These are phyloP conservation scores for Gymnocypris eckloni DNA, from an alignment of 2,797 vertebrate species.

Conservation along the genomic window DNA sequence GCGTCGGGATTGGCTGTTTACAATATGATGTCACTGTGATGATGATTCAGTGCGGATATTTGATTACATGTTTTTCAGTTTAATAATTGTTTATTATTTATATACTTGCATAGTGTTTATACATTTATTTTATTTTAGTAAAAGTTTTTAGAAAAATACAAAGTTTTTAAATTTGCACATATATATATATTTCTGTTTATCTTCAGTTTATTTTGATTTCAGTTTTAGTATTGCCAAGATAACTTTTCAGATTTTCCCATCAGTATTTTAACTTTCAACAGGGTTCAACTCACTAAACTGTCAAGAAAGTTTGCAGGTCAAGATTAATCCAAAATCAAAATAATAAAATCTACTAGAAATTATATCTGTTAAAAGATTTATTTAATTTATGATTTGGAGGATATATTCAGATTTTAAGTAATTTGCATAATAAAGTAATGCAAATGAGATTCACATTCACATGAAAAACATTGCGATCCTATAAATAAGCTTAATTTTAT, in stretches of 20 bases:
- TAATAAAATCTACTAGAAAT: neutral
- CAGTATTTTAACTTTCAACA: neutral
- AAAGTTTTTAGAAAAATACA: neutral
- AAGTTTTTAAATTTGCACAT: no score
- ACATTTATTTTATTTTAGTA: no score
- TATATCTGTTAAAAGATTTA: no score
- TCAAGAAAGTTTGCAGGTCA: neutral
- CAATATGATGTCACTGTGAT: neutral
- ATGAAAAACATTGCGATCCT: neutral
- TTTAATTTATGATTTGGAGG: no score
- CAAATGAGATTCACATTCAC: neutral
- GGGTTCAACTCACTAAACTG: neutral
- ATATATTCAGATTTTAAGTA: neutral
- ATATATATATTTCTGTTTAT: neutral
- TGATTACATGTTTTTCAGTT: neutral
- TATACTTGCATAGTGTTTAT: neutral
- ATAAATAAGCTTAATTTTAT: neutral
- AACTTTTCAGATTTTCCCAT: neutral
- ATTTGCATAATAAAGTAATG: neutral
- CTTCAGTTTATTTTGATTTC: no score
- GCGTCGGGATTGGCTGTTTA: neutral
- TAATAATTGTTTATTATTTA: neutral
- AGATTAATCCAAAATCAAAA: neutral
- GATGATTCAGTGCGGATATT: neutral
- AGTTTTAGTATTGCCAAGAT: neutral